Conservation (phyloP, 2,797 vertebrate species). For the Acropternis orthonyx region DNA sequence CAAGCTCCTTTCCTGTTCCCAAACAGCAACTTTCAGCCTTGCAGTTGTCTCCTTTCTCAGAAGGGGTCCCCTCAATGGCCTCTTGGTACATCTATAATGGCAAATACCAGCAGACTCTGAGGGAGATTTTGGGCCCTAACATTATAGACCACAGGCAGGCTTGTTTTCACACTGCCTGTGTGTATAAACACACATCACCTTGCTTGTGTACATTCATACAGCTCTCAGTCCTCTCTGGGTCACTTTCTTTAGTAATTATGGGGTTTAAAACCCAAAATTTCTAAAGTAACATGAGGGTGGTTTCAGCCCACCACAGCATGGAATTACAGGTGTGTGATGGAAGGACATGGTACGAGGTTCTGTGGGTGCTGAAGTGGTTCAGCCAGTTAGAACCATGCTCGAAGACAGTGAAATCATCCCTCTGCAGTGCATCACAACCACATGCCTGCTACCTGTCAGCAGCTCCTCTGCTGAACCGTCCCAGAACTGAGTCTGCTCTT, state of each 20-base stretch:
- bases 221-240: not conserved
- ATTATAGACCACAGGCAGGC: too few species aligned
- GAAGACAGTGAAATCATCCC: not conserved
- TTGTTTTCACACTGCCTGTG: not conserved
- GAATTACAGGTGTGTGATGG: not conserved
- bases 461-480: not conserved
- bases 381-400: not conserved
- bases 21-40: not conserved
- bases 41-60: not conserved
- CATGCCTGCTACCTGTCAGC: not conserved
- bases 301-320: not conserved
- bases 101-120: not conserved
- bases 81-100: not conserved
- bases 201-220: fast-evolving
- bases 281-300: not conserved
- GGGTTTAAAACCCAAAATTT: not conserved
- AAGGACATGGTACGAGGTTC: not conserved
- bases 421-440: not conserved
- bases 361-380: not conserved
- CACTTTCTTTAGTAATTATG: not conserved
- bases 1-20: not conserved
- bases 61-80: not conserved
- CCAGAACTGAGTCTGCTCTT: not conserved
- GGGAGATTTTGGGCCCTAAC: not conserved
- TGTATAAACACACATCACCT: not conserved